phyloP scores from a whole-genome alignment of 2,113 vertebrate genomes.

The Arvicanthis niloticus region DNA sequence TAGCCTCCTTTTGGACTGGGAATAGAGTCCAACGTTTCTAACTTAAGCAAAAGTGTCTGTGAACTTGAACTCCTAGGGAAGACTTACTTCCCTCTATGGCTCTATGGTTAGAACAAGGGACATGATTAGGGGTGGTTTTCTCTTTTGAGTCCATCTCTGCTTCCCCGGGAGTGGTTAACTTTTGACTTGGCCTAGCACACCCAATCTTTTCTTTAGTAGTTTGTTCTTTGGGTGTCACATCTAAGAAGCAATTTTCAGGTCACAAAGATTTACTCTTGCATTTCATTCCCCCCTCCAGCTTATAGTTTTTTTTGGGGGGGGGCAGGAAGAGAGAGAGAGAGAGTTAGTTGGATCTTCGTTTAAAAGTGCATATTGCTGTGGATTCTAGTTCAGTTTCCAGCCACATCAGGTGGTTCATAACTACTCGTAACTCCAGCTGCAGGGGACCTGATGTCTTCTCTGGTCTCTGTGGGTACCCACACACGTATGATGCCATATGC shows the following conservation, averaged over 20 bases:
- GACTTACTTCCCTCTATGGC: slow-evolving; percentile 34
- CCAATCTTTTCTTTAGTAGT: neutral
- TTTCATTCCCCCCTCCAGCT: neutral
- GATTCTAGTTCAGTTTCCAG: neutral
- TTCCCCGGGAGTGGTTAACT: neutral
- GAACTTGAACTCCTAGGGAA: slow-evolving; percentile 35
- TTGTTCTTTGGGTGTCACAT: neutral
- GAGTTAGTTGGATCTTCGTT: neutral
- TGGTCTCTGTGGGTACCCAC: neutral
- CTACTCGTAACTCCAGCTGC: no score
- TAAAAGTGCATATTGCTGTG: neutral
- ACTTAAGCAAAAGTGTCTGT: slow-evolving; percentile 61
- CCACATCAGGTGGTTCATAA: neutral
- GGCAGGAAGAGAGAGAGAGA: neutral
- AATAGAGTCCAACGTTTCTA: slow-evolving; percentile 50
- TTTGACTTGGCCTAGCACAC: neutral
- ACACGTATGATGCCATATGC: neutral
- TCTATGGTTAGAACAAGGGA: slow-evolving; percentile 35
- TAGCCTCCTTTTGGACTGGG: neutral
- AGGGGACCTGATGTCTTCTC: neutral
- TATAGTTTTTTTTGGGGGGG: neutral
- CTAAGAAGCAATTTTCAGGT: neutral
- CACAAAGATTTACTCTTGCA: neutral
- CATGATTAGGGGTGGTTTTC: slow-evolving; percentile 61
- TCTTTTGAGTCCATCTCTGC: slow-evolving; percentile 57